phyloP scores from a whole-genome alignment of 2,888 invertebrate species.

The Pomacea canaliculata region DNA sequence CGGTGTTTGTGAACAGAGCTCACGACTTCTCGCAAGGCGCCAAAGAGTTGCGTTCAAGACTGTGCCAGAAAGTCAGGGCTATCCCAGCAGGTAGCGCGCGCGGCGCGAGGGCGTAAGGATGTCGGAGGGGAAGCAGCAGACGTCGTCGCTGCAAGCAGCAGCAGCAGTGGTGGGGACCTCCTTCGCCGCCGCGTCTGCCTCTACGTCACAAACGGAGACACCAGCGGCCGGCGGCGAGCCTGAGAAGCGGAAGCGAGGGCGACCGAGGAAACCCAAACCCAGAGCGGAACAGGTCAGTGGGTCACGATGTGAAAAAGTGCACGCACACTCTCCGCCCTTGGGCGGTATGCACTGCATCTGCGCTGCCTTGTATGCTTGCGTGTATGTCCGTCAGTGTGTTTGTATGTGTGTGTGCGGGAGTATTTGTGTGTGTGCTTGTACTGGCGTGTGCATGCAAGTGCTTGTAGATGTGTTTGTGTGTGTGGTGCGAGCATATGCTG shows the following conservation, averaged over 20 bases:
- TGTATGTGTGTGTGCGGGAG: too few relatives aligned
- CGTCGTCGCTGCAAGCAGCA: background rate
- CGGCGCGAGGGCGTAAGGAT: background rate
- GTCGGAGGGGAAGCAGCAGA: background rate
- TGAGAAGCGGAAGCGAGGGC: slow-evolving; percentile 44
- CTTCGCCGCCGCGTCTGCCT: slow-evolving; percentile 2
- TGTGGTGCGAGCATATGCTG: too few relatives aligned
- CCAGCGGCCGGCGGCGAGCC: slow-evolving; percentile 11
- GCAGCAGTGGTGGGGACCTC: background rate
- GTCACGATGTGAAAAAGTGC: background rate
- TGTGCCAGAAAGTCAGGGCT: too few relatives aligned
- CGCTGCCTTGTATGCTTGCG: too few relatives aligned
- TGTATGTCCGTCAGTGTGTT: too few relatives aligned
- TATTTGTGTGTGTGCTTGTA: too few relatives aligned
- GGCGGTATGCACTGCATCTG: too few relatives aligned
- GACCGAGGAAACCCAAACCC: slow-evolving; percentile 46
- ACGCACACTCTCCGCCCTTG: background rate
- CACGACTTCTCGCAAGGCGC: background rate
- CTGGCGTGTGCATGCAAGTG: too few relatives aligned
- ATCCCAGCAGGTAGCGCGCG: background rate
- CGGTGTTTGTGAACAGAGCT: too few relatives aligned
- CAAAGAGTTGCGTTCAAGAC: too few relatives aligned
- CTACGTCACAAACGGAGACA: slow-evolving; percentile 2
- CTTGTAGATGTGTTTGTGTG: too few relatives aligned
- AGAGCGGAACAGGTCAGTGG: slow-evolving; percentile 42